phyloP scores from a whole-genome alignment of 2,797 vertebrate genomes.

The Amphiprion clarkii region DNA sequence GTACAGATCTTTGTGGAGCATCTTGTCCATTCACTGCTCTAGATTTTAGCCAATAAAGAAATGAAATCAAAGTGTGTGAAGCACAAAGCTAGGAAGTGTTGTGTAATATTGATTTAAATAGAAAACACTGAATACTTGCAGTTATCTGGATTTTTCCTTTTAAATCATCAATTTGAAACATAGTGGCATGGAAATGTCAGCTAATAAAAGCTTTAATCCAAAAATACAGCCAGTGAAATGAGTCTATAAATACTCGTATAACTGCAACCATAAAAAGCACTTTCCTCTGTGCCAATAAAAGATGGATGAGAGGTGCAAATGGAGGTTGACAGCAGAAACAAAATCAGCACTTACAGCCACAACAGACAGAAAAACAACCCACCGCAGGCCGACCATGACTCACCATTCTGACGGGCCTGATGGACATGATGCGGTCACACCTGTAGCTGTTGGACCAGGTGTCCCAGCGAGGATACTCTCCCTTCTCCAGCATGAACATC shows the following conservation, averaged over 20 bases:
- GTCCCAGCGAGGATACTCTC: slow-evolving; percentile 91
- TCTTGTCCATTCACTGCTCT: background rate
- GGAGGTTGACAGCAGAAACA: background rate
- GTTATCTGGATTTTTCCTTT: background rate
- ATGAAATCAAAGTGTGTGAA: background rate
- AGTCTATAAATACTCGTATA: slow-evolving; percentile 28
- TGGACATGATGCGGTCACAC: slow-evolving; percentile 87
- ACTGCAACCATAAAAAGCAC: slow-evolving; percentile 17
- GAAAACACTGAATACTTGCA: background rate
- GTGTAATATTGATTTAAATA: no score
- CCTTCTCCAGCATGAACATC: slow-evolving; percentile 91
- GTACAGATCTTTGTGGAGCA: background rate
- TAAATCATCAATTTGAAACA: background rate
- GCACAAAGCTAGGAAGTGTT: no score
- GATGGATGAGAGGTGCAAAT: slow-evolving; percentile 6
- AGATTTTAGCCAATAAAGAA: slow-evolving; percentile 9
- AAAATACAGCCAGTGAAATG: slow-evolving; percentile 20
- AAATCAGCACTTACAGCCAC: background rate
- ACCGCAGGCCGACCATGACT: slow-evolving; percentile 30
- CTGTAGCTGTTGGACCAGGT: slow-evolving; percentile 92
- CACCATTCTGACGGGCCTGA: slow-evolving; percentile 88
- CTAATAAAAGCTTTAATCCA: slow-evolving; percentile 28
- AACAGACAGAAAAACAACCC: background rate
- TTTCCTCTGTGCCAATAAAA: background rate
- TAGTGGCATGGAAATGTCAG: slow-evolving; percentile 3